These are phyloP conservation scores for Mormoops blainvillei DNA, from an alignment of 2,113 vertebrate genomes.

Conservation along the genomic window DNA sequence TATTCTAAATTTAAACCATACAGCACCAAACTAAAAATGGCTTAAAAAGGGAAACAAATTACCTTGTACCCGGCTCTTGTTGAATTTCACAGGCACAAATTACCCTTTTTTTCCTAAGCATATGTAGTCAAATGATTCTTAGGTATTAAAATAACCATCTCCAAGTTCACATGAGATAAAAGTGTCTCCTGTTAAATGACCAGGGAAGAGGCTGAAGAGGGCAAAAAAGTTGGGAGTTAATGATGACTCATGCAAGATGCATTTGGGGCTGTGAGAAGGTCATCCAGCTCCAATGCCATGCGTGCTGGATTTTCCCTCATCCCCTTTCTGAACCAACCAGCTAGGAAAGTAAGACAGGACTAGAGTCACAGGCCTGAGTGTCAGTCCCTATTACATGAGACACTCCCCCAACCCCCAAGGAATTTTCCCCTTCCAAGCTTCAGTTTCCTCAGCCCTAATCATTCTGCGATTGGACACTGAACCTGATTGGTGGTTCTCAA, in stretches of 20 bases:
- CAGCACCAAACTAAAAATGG: slow-evolving; percentile 61
- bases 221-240: background rate
- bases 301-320: background rate
- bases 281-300: background rate
- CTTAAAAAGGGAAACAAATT: background rate
- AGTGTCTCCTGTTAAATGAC: background rate
- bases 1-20: slow-evolving; percentile 62
- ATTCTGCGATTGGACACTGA: background rate
- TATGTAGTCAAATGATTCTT: slow-evolving; percentile 43
- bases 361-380: background rate
- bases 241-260: background rate
- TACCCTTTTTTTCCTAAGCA: background rate
- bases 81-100: slow-evolving; percentile 56
- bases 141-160: slow-evolving; percentile 15
- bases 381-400: background rate
- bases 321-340: background rate
- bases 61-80: slow-evolving; percentile 25
- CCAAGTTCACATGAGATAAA: slow-evolving; percentile 3
- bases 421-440: background rate
- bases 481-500: background rate
- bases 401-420: background rate
- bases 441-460: background rate
- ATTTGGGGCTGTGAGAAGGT: background rate
- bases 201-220: background rate
- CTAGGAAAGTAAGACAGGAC: background rate